Conservation (phyloP, 1,140 invertebrate species). For the Drosophila tropicalis region DNA sequence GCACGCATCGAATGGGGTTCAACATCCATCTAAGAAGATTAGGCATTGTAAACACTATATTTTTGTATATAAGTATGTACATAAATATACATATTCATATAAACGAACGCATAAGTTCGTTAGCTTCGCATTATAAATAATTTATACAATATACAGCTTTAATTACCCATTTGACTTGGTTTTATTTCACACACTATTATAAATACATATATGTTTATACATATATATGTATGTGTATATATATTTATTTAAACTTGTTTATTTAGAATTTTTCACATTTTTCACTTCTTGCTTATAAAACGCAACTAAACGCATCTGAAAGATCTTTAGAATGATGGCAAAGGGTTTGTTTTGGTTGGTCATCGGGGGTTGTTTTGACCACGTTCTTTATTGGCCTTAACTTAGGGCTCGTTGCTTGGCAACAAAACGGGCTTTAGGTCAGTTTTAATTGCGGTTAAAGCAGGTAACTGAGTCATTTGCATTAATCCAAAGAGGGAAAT, state of each 20-base stretch:
- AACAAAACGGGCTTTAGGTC: slow-evolving; percentile 69
- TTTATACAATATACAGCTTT: slow-evolving; percentile 53
- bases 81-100: slow-evolving; percentile 30
- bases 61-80: slow-evolving; percentile 30
- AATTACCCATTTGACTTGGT: slow-evolving; percentile 58
- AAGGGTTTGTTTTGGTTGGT: slow-evolving; percentile 37
- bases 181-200: slow-evolving; percentile 20
- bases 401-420: slow-evolving; percentile 33
- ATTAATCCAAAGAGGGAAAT: background rate
- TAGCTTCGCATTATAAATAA: slow-evolving; percentile 50
- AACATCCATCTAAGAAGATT: slow-evolving; percentile 77
- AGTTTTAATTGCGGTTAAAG: slow-evolving; percentile 69
- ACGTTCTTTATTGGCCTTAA: slow-evolving; percentile 49
- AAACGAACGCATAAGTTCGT: slow-evolving; percentile 34
- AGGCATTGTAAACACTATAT: slow-evolving; percentile 52
- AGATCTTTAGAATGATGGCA: background rate
- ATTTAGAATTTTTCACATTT: slow-evolving; percentile 16
- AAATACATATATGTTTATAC: background rate
- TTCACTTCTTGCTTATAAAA: slow-evolving; percentile 32
- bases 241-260: background rate
- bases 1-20: slow-evolving; percentile 67
- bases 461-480: slow-evolving; percentile 54
- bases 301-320: slow-evolving; percentile 49
- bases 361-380: slow-evolving; percentile 62
- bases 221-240: background rate